Evolutionary conservation across 2,113 vertebrate species (phyloP).

Genomic region (Dasyurus viverrinus): DNA sequence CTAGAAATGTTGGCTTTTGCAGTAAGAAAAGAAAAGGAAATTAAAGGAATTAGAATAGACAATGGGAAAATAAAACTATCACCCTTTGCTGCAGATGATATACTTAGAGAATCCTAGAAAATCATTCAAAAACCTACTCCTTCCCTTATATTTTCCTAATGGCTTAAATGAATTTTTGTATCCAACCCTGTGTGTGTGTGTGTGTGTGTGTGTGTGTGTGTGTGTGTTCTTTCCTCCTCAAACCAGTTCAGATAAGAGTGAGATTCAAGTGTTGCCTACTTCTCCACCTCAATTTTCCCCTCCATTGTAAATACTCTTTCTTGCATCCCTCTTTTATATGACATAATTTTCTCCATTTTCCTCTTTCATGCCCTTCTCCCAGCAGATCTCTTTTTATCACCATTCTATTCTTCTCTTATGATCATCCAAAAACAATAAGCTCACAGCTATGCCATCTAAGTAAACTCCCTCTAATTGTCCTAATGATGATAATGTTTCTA

Average conservation of each 20-base stretch:
- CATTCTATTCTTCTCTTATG: neutral
- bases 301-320: neutral
- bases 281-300: neutral
- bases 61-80: too few species aligned
- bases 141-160: neutral
- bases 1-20: too few species aligned
- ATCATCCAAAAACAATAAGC: neutral
- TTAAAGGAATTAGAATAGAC: too few species aligned
- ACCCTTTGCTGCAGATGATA: too few species aligned
- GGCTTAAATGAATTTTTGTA: neutral
- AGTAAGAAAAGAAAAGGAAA: too few species aligned
- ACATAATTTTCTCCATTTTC: neutral
- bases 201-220: too few species aligned
- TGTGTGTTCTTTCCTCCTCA: too few species aligned
- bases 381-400: neutral
- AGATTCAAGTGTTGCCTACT: neutral
- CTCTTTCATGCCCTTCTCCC: neutral
- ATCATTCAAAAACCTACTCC: too few species aligned
- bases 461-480: neutral
- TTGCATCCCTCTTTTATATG: neutral
- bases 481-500: neutral
- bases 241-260: too few species aligned
- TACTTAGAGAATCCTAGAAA: too few species aligned
- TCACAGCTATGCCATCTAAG: neutral
- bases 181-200: neutral